Evolutionary conservation across 2,797 vertebrate genomes (phyloP), one percentile per base, ranked within the genome.

Genomic region (Silurus lanzhouensis): DNA sequence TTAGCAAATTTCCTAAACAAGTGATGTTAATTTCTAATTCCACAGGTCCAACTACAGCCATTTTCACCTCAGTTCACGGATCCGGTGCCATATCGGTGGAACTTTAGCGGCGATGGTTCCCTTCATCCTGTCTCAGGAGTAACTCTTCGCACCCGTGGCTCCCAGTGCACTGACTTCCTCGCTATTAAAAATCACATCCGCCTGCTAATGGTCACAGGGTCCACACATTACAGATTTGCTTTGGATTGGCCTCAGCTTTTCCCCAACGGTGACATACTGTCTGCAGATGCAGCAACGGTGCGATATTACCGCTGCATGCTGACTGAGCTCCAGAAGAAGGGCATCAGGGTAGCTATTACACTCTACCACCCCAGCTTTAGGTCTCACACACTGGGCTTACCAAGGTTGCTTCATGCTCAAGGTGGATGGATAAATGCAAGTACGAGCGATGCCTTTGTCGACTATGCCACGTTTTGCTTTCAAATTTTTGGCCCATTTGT

Each of bases 11-110:
- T 67, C 63, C 17, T 4, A 67, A 13, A 15, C 66, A 44, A 66
- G 14, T 67, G 17, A 55, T 67, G 38, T 31, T 72, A 38, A 44
- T 60, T 14, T 81, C 5, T 70, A 64, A n/a, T 81, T 60, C 66
- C 20, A 12, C 94, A 99, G 98, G 97, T 97, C 8, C 95, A 95
- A 86, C 93, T 90, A 0, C 87, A 86, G 46, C 96, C 97, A 27
- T 97, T 96, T 85, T 99, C 97, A 6, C 96, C 97, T 0, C 98
- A 99, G 92, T 99, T 99, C 88, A 96, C 91, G 0, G 98, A 99
- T 82, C 95, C 95, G 22, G 95, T 93, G 72, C 85, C 99, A 86
- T 99, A 99, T 66, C 94, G 95, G 83, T 99, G 98, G 98, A 99
- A 99, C 6, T 6, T 96, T 88, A 97, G 96, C 0, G 97, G 98